These are phyloP conservation scores for Drosophila pseudoobscura DNA, from an alignment of 1,140 invertebrate species.

Conservation along the genomic window DNA sequence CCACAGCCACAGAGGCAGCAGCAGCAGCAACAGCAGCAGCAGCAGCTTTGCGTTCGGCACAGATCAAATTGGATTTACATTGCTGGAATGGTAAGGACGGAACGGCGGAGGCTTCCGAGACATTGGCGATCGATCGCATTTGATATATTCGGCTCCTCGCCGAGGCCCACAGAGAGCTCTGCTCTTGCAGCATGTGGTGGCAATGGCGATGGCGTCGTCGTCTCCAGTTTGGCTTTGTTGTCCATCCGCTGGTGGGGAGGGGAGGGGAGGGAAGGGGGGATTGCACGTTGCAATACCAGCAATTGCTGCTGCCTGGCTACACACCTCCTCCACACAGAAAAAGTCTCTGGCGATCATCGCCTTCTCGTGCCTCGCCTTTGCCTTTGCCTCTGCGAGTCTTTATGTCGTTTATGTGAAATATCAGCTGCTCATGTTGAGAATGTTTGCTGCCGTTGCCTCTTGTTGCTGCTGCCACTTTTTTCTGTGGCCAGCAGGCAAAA, in stretches of 20 bases:
- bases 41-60: conserved; percentile 52
- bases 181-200: conserved; percentile 39
- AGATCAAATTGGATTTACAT: conserved; percentile 80
- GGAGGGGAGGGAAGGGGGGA: too few relatives aligned
- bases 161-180: conserved; percentile 1
- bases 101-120: conserved; percentile 42
- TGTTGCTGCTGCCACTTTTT: conserved; percentile 46
- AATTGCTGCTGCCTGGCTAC: conserved; percentile 57
- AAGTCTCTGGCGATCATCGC: conserved; percentile 39
- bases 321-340: conserved; percentile 63
- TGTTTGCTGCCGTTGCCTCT: conserved; percentile 72
- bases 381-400: conserved; percentile 48
- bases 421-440: conserved; percentile 82
- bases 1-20: conserved; percentile 45
- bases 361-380: conserved; percentile 3
- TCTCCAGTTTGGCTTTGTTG: conserved; percentile 65
- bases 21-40: too few relatives aligned
- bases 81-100: conserved; percentile 58
- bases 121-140: conserved; percentile 81
- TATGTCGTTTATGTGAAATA: conserved; percentile 82
- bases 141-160: conserved; percentile 79
- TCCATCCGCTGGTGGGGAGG: conserved; percentile 51
- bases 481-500: conserved; percentile 18
- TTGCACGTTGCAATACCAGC: conserved; percentile 46
- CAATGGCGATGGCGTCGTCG: conserved; percentile 62